Base-by-base conservation (phyloP, 2,888 invertebrate species). In the Pterobdella sp. region DNA sequence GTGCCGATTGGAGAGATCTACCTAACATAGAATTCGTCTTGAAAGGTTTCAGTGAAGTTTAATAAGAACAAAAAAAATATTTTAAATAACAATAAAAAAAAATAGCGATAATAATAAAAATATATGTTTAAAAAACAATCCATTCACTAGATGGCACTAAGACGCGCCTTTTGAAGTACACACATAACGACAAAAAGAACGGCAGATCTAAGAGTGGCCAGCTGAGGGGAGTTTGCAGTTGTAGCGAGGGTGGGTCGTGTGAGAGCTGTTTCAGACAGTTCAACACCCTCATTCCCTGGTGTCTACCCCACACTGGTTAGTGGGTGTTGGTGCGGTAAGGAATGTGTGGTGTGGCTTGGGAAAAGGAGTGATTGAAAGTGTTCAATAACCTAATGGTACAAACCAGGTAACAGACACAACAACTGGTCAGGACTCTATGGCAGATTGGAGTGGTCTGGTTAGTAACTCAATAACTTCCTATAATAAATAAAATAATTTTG, bases 281-380 rank as follows among this genome's bases (percentile, higher is more conserved):
- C 82, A 89, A 90, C 84, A 92, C 92, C 2, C 85, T 92, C 75
- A 90, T 93, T 72, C 92, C 92, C 0, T 93, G 92, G 92, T 92
- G 92, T 81, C 85, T 92, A 77, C 91, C 92, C 14, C 92, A 92
- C 82, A 92, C 92, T 0, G 91, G 60, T 56, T 42, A 14, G 42
- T 42, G 42, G 7, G 42, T 42, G 18, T 18, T 42, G 7, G 42
- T 42, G 42, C 42, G 7, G 42, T 42, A 18, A 42, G 42, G 10
- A 14, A 18, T 42, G 42, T 42, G 42, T 7, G n/a, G n/a, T n/a
- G n/a, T n/a, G n/a, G n/a, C n/a, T n/a, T n/a, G n/a, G n/a, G n/a
- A n/a, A n/a, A n/a, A n/a, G n/a, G n/a, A n/a, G n/a, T n/a, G n/a
- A n/a, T n/a, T n/a, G n/a, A n/a, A n/a, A n/a, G n/a, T n/a, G n/a